phyloP scores from a whole-genome alignment of 2,797 vertebrate genomes.

The Crax fasciolata region DNA sequence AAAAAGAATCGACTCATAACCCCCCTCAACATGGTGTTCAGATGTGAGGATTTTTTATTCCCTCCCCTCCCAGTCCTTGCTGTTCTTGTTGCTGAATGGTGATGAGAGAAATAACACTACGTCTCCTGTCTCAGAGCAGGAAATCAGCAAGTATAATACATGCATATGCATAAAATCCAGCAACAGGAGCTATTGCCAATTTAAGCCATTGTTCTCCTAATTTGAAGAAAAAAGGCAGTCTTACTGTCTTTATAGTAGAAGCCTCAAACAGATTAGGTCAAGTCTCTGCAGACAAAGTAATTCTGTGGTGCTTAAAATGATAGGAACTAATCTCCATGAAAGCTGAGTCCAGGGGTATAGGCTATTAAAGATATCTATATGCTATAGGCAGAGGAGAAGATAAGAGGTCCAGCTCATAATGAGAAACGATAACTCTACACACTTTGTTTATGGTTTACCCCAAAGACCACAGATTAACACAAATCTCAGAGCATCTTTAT shows the following conservation, averaged over 20 bases:
- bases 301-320: slow-evolving; percentile 76
- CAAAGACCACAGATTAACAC: slow-evolving; percentile 82
- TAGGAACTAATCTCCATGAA: slow-evolving; percentile 78
- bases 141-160: slow-evolving; percentile 64
- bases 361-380: slow-evolving; percentile 74
- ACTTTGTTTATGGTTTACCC: slow-evolving; percentile 81
- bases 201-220: slow-evolving; percentile 67
- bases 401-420: slow-evolving; percentile 76
- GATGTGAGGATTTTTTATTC: neutral
- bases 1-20: slow-evolving; percentile 50
- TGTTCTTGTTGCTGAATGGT: slow-evolving; percentile 14
- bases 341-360: slow-evolving; percentile 65
- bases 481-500: slow-evolving; percentile 82
- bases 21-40: slow-evolving; percentile 9
- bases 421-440: slow-evolving; percentile 79
- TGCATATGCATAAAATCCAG: slow-evolving; percentile 52
- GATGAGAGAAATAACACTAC: neutral
- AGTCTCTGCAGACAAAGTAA: slow-evolving; percentile 77
- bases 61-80: neutral
- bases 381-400: slow-evolving; percentile 72
- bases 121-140: slow-evolving; percentile 11
- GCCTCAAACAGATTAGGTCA: slow-evolving; percentile 78
- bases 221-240: slow-evolving; percentile 68
- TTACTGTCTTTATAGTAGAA: slow-evolving; percentile 65
- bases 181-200: slow-evolving; percentile 64